phyloP scores from a whole-genome alignment of 2,797 vertebrate species.

The Melanogrammus aeglefinus region DNA sequence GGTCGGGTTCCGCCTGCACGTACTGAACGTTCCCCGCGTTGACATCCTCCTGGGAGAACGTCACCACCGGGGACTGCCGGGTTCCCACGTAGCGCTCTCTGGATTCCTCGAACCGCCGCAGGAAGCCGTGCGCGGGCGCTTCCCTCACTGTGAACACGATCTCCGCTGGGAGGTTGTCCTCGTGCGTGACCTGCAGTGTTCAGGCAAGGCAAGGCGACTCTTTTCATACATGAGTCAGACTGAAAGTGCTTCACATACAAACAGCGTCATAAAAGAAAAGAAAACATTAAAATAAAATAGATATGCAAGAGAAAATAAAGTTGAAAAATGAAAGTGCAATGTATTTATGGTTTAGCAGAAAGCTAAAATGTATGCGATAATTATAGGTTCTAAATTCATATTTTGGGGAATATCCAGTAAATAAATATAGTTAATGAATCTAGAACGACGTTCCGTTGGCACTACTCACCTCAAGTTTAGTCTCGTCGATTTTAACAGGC shows the following conservation, averaged over 20 bases:
- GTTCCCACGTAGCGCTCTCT: conserved; percentile 67
- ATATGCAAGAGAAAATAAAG: no score
- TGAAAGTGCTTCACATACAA: no score
- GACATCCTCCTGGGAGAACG: conserved; percentile 83
- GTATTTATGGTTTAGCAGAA: no score
- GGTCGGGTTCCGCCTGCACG: conserved; percentile 73
- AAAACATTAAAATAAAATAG: no score
- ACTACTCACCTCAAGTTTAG: conserved; percentile 78
- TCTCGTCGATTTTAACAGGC: conserved; percentile 79
- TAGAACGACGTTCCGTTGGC: background rate
- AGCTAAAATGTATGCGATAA: background rate
- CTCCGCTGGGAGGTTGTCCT: conserved; percentile 82
- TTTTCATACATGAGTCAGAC: no score
- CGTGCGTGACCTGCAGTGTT: conserved; percentile 76
- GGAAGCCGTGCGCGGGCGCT: conserved; percentile 77
- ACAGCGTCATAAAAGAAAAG: no score
- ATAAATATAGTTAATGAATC: background rate
- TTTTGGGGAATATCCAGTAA: background rate
- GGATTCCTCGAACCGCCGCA: conserved; percentile 69
- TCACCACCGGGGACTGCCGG: conserved; percentile 67
- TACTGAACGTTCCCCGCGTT: conserved; percentile 82
- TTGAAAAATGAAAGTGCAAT: no score
- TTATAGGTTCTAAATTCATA: background rate
- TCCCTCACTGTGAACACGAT: conserved; percentile 77
- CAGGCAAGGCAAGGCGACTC: no score